phyloP scores from a whole-genome alignment of 2,113 vertebrate genomes.

The Miniopterus natalensis region DNA sequence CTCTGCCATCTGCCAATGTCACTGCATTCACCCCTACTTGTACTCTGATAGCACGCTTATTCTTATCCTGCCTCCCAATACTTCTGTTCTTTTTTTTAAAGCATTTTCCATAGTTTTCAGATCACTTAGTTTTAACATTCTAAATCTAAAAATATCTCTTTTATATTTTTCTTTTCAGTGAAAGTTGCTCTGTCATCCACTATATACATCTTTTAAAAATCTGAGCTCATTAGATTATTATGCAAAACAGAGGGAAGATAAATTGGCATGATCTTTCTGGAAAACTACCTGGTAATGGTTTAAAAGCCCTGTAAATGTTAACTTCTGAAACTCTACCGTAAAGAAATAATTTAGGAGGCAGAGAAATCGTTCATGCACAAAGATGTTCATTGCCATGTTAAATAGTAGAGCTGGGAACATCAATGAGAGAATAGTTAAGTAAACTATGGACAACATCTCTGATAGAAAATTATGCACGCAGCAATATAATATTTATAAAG shows the following conservation, averaged over 20 bases:
- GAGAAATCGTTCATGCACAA: constrained; percentile 29
- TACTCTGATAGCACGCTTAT: neutral
- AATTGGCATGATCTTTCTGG: constrained; percentile 14
- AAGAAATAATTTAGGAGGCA: constrained; percentile 2
- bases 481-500: neutral
- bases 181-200: neutral
- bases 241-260: neutral
- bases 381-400: constrained; percentile 31
- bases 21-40: neutral
- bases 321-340: constrained; percentile 65
- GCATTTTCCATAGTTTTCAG: neutral
- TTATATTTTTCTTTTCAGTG: constrained; percentile 19
- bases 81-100: neutral
- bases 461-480: neutral
- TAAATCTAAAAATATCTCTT: neutral
- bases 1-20: neutral
- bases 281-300: constrained; percentile 13
- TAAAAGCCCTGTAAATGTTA: constrained; percentile 54
- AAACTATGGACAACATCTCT: neutral
- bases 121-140: neutral
- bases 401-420: neutral
- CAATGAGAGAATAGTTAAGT: constrained; percentile 25
- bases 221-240: constrained; percentile 11
- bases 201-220: constrained; percentile 35
- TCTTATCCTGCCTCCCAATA: rapidly evolving